These are phyloP conservation scores for Dermolepida albohirtum DNA, from an alignment of 2,888 invertebrate species.

Conservation along the genomic window DNA sequence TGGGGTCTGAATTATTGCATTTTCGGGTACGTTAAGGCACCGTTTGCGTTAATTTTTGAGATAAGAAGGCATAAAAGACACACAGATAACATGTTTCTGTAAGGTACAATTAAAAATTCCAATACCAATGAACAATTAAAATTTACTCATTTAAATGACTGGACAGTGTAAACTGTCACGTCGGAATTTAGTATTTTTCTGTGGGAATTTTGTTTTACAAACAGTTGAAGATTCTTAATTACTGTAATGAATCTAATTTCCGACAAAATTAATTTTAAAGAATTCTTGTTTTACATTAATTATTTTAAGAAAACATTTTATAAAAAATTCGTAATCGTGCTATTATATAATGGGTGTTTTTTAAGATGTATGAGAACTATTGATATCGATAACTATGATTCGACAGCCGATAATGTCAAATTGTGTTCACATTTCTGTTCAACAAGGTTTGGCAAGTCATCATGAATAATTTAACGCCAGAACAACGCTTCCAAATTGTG, in stretches of 20 bases:
- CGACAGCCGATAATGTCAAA: no score
- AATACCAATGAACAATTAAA: constrained; percentile 31
- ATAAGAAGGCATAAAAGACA: constrained; percentile 31
- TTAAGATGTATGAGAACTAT: no score
- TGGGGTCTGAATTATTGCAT: constrained; percentile 33
- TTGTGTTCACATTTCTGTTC: no score
- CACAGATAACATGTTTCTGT: constrained; percentile 22
- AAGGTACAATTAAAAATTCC: constrained; percentile 34
- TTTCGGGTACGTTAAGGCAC: constrained; percentile 28
- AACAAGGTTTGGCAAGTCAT: no score
- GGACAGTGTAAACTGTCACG: constrained; percentile 17
- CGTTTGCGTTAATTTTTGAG: constrained; percentile 33
- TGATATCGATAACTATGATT: no score
- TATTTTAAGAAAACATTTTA: no score
- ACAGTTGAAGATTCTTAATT: constrained; percentile 22
- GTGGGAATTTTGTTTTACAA: constrained; percentile 36
- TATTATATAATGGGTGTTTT: no score
- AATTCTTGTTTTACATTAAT: no score
- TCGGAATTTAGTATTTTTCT: constrained; percentile 23
- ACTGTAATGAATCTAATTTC: neutral
- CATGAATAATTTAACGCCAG: no score
- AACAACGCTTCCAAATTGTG: no score
- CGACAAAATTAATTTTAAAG: no score
- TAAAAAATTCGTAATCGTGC: no score
- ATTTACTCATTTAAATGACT: constrained; percentile 32